A percentile compares a stretch with the other conserved stretches of the same genome.
Evolutionary conservation across 2,797 vertebrate species (phyloP).

Genomic region (Syngnathus rostellatus): DNA sequence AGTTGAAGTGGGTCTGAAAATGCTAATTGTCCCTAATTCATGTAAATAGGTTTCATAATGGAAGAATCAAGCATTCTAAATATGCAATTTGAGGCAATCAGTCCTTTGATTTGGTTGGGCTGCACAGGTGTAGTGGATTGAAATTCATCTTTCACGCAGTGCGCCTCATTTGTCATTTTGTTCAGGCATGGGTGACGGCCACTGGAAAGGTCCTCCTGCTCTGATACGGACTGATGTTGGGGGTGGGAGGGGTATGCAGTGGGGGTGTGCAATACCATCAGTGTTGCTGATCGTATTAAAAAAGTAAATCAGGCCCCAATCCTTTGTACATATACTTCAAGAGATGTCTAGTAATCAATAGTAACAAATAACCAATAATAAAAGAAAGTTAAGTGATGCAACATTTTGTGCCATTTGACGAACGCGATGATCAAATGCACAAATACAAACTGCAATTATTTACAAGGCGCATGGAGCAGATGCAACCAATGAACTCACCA

Average conservation of each 20-base stretch:
- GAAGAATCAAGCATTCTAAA: constrained; percentile 78
- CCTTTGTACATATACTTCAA: constrained; percentile 35
- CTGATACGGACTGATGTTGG: constrained; percentile 44
- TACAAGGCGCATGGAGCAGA: no score
- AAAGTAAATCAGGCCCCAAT: constrained; percentile 40
- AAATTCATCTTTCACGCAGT: constrained; percentile 73
- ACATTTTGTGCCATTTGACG: no score
- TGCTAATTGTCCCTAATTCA: constrained; percentile 80
- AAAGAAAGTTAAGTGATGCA: not conserved
- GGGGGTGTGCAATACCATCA: constrained; percentile 44
- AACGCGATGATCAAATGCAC: no score
- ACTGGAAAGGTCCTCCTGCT: constrained; percentile 42
- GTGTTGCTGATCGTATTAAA: constrained; percentile 29
- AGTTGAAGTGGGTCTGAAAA: constrained; percentile 79
- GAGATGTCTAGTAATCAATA: not conserved
- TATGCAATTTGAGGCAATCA: constrained; percentile 75
- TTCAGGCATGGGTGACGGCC: constrained; percentile 62
- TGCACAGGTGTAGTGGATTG: constrained; percentile 76
- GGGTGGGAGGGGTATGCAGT: not conserved
- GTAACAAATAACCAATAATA: not conserved
- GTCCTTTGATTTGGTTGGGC: constrained; percentile 72
- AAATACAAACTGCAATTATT: no score
- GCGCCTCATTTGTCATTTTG: constrained; percentile 74
- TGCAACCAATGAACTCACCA: no score
- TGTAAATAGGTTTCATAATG: constrained; percentile 80